A percentile compares a stretch with the other conserved stretches of the same genome.
These are phyloP conservation scores for Papilio elwesi DNA, from an alignment of 2,888 invertebrate genomes.

Conservation along the genomic window DNA sequence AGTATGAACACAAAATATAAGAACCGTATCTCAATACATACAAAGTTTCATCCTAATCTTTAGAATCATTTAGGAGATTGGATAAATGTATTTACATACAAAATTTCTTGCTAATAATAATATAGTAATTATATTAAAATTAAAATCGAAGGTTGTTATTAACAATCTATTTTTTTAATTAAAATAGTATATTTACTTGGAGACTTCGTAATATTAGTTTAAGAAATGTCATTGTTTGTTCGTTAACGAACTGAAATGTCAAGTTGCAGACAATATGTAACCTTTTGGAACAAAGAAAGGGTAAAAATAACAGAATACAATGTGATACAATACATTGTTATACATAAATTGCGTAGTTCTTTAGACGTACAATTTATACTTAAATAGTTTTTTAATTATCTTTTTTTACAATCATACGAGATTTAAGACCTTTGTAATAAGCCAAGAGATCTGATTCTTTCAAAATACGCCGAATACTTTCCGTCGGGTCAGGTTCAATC, in stretches of 20 bases:
- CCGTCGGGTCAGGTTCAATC: conserved; percentile 19
- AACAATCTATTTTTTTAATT: neutral
- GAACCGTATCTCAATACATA: no score
- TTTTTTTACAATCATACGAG: neutral
- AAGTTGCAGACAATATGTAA: conserved; percentile 28
- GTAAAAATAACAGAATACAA: conserved; percentile 23
- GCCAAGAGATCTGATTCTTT: conserved; percentile 24
- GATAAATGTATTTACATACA: no score
- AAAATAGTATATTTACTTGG: neutral
- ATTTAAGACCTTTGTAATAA: conserved; percentile 24
- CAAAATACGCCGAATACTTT: neutral
- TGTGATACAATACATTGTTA: neutral
- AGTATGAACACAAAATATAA: no score
- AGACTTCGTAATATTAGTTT: neutral
- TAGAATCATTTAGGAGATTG: no score
- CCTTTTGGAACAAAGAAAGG: conserved; percentile 39
- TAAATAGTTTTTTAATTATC: neutral
- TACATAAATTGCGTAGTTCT: neutral
- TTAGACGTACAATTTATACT: neutral
- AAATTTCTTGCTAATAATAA: no score
- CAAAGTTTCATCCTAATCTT: no score
- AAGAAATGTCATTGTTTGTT: conserved; percentile 30
- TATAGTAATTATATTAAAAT: no score
- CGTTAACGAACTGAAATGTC: conserved; percentile 32
- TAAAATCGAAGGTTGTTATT: no score